A percentile compares a stretch with the other conserved stretches of the same genome.
These are phyloP conservation scores for Ameiurus melas DNA, from an alignment of 2,113 vertebrate genomes.

Conservation along the genomic window DNA sequence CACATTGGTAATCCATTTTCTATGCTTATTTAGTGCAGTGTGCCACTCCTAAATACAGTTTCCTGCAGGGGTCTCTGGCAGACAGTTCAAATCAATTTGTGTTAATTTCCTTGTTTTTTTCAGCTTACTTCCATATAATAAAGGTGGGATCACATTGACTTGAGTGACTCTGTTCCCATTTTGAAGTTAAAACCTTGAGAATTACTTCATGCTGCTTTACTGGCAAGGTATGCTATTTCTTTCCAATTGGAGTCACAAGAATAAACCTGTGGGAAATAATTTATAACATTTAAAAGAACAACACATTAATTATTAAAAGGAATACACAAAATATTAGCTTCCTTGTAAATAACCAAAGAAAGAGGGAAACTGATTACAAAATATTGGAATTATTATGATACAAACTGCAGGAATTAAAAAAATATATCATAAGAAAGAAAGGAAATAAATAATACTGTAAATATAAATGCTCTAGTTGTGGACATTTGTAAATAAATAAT, in stretches of 20 bases:
- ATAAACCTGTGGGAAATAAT: background rate
- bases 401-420: background rate
- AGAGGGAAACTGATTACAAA: background rate
- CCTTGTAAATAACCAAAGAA: background rate
- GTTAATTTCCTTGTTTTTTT: conserved; percentile 17
- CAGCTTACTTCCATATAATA: background rate
- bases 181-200: background rate
- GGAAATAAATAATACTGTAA: background rate
- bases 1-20: background rate
- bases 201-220: conserved; percentile 14
- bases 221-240: background rate
- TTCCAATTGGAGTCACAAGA: background rate
- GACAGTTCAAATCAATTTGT: background rate
- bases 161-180: background rate
- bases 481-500: background rate
- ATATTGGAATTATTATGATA: background rate
- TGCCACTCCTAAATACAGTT: background rate
- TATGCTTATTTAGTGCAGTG: conserved; percentile 25
- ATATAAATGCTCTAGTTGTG: background rate
- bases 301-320: background rate
- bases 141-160: conserved; percentile 1
- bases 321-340: background rate
- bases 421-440: background rate
- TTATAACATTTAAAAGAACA: background rate
- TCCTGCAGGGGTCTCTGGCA: conserved; percentile 5